These are phyloP conservation scores for Babyrousa celebensis DNA, from an alignment of 2,797 vertebrate species.

Conservation along the genomic window DNA sequence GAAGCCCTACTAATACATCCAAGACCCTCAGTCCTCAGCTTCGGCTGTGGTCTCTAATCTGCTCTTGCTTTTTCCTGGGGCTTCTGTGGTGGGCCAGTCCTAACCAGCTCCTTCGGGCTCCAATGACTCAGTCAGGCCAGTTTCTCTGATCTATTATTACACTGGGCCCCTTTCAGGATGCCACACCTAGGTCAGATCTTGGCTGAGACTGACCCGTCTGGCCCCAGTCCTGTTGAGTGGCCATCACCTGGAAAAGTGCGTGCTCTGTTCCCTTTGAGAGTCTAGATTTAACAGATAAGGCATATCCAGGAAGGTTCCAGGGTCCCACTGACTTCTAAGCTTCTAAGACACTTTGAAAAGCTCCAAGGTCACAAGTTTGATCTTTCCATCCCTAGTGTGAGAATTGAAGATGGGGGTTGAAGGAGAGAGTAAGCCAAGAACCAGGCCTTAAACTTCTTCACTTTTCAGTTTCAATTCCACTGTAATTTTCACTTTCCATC, in stretches of 20 bases:
- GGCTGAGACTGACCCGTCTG: background rate
- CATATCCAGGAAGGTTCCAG: fast-evolving
- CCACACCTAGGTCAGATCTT: background rate
- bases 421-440: background rate
- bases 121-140: background rate
- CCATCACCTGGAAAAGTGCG: background rate
- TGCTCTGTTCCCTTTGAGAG: background rate
- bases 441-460: background rate
- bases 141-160: background rate
- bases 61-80: background rate
- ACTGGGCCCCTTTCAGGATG: background rate
- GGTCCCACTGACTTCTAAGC: background rate
- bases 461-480: slow-evolving; percentile 41
- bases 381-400: background rate
- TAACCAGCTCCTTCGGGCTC: background rate
- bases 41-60: background rate
- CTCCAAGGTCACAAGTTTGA: slow-evolving; percentile 18
- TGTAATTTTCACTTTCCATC: slow-evolving; percentile 12
- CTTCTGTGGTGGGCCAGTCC: background rate
- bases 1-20: background rate
- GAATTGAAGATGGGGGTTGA: background rate
- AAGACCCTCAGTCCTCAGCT: background rate
- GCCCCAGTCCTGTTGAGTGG: background rate
- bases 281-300: background rate
- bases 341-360: slow-evolving; percentile 13